Conservation (phyloP, 2,113 vertebrate species). For the Siphamia tubifer region DNA sequence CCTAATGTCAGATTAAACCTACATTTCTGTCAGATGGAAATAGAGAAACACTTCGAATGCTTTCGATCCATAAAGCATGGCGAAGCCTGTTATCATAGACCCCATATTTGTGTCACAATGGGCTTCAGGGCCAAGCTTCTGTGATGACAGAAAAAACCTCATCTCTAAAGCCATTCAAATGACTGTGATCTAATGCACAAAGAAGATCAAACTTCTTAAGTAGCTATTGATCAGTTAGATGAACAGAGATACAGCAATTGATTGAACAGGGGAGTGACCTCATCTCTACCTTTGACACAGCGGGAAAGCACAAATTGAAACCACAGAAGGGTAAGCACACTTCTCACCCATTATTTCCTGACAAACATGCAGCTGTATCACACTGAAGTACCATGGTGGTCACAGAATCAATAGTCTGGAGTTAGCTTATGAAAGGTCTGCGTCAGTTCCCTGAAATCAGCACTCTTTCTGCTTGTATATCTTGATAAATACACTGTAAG, state of each 20-base stretch:
- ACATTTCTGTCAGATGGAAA: constrained; percentile 59
- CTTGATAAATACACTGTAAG: constrained; percentile 19
- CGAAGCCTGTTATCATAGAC: constrained; percentile 64
- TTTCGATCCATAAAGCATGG: constrained; percentile 66
- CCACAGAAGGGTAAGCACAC: constrained; percentile 53
- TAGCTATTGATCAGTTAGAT: constrained; percentile 67
- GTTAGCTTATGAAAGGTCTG: constrained; percentile 30
- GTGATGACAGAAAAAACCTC: constrained; percentile 22
- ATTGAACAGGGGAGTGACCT: constrained; percentile 51
- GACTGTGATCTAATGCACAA: constrained; percentile 50
- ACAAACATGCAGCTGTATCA: constrained; percentile 36
- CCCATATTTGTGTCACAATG: constrained; percentile 47
- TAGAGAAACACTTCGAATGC: constrained; percentile 17
- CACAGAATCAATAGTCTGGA: constrained; percentile 49
- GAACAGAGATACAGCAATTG: constrained; percentile 57
- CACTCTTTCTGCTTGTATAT: constrained; percentile 31
- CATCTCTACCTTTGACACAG: constrained; percentile 61
- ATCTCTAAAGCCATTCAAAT: constrained; percentile 49
- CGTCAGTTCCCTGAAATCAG: constrained; percentile 43
- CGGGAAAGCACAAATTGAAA: constrained; percentile 62
- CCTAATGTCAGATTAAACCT: constrained; percentile 62
- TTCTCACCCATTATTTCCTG: constrained; percentile 60
- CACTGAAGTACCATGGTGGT: constrained; percentile 29
- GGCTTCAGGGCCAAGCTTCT: constrained; percentile 38
- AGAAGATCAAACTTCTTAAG: constrained; percentile 70